Percentiles rank a stretch among this genome's conserved stretches.
phyloP scores from a whole-genome alignment of 2,113 vertebrate species.

The Scalopus aquaticus region DNA sequence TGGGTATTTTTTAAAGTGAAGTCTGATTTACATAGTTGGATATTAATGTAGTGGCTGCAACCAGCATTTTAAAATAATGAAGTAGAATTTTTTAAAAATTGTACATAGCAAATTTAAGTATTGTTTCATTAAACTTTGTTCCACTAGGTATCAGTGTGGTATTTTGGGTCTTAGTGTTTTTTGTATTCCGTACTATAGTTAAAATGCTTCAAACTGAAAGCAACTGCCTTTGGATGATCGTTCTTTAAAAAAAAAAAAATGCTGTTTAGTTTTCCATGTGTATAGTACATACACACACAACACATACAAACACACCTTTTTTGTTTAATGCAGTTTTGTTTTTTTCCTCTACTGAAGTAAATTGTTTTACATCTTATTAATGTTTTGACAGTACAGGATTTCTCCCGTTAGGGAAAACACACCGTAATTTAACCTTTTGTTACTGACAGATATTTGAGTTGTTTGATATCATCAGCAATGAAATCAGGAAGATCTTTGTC shows the following conservation, averaged over 20 bases:
- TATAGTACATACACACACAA: no score
- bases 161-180: not conserved
- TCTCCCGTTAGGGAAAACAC: not conserved
- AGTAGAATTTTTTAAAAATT: not conserved
- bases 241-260: no score
- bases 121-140: constrained; percentile 1
- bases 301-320: no score
- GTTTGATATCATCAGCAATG: not conserved
- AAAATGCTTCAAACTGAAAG: constrained; percentile 28
- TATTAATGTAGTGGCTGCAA: not conserved
- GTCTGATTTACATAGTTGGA: not conserved
- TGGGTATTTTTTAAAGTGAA: constrained; percentile 23
- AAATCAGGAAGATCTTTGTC: not conserved
- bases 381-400: no score
- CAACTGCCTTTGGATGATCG: not conserved
- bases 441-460: not conserved
- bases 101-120: not conserved
- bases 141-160: not conserved
- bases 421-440: constrained; percentile 26
- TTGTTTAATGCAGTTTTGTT: no score
- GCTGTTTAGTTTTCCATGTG: not conserved
- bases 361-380: no score
- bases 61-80: constrained; percentile 9
- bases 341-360: no score
- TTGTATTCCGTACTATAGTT: not conserved